phyloP scores from a whole-genome alignment of 2,888 invertebrate species.

The Ophioninae sp. region DNA sequence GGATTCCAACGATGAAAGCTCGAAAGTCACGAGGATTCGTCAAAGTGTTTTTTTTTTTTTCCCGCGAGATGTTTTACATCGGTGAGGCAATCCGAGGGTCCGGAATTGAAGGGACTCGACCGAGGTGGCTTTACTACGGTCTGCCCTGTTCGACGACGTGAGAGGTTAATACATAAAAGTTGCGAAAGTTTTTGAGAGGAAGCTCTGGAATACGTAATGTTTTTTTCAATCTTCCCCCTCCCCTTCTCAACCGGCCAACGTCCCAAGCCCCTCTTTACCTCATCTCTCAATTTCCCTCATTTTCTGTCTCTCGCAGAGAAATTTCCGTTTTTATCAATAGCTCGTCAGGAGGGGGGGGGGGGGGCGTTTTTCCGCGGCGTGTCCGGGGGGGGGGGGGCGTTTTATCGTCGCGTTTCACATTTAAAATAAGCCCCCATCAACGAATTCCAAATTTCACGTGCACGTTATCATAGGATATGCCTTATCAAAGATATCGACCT shows the following conservation, averaged over 20 bases:
- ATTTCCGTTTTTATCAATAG: slow-evolving; percentile 16
- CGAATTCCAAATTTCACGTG: slow-evolving; percentile 9
- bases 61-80: slow-evolving; percentile 61
- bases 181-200: slow-evolving; percentile 58
- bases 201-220: slow-evolving; percentile 65
- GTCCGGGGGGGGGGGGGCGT: slow-evolving; percentile 16
- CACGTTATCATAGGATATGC: slow-evolving; percentile 1
- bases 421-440: slow-evolving; percentile 13
- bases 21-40: slow-evolving; percentile 63
- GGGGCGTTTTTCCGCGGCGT: no score
- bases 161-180: slow-evolving; percentile 64
- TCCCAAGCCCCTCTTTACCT: neutral
- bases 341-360: no score
- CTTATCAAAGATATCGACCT: neutral
- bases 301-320: neutral
- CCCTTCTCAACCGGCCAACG: neutral
- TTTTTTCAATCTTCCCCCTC: neutral
- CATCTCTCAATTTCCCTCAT: no score
- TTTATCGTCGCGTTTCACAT: slow-evolving; percentile 16
- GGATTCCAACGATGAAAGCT: no score
- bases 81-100: slow-evolving; percentile 58
- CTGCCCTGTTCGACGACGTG: slow-evolving; percentile 43
- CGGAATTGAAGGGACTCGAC: slow-evolving; percentile 20
- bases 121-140: slow-evolving; percentile 7
- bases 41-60: slow-evolving; percentile 66